These are phyloP conservation scores for Drosophila nigritarsus DNA, from an alignment of 2,888 invertebrate species.

Conservation along the genomic window DNA sequence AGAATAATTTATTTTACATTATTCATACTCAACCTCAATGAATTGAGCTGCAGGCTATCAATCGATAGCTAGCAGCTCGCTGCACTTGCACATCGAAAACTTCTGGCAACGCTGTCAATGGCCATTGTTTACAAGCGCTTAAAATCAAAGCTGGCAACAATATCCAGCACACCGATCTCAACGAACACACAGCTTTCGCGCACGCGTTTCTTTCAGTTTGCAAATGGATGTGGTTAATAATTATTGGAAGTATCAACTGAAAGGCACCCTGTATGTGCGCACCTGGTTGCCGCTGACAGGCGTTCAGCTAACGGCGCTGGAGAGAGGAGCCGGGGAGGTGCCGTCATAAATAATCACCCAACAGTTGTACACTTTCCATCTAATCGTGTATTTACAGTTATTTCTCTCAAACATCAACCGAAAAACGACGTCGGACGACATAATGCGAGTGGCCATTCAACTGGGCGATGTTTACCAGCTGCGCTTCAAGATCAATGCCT, in stretches of 20 bases:
- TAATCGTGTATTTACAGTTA: conserved; percentile 43
- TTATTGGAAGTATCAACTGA: conserved; percentile 59
- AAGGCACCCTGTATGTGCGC: conserved; percentile 77
- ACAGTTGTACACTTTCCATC: not conserved
- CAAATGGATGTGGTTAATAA: conserved; percentile 19
- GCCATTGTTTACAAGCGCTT: not conserved
- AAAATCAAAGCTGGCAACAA: conserved; percentile 14
- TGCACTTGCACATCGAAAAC: not conserved
- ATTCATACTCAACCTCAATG: no score
- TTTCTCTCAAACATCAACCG: conserved; percentile 50
- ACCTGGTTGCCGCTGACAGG: conserved; percentile 30
- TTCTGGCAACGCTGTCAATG: conserved; percentile 27
- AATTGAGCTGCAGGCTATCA: not conserved
- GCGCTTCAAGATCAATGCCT: conserved; percentile 77
- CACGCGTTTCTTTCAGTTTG: conserved; percentile 26
- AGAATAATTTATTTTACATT: not conserved
- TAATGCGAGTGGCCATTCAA: conserved; percentile 62
- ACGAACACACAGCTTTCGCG: conserved; percentile 11
- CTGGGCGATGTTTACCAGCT: conserved; percentile 77
- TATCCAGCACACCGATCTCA: no score
- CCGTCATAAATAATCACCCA: no score
- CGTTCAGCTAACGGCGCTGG: conserved; percentile 43
- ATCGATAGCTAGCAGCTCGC: conserved; percentile 6
- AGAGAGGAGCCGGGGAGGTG: conserved; percentile 78
- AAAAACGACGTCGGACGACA: conserved; percentile 36